Evolutionary conservation across 2,113 vertebrate species (phyloP), one percentile per base, ranked within the genome.

Genomic region (Leptobrachium leishanense): DNA sequence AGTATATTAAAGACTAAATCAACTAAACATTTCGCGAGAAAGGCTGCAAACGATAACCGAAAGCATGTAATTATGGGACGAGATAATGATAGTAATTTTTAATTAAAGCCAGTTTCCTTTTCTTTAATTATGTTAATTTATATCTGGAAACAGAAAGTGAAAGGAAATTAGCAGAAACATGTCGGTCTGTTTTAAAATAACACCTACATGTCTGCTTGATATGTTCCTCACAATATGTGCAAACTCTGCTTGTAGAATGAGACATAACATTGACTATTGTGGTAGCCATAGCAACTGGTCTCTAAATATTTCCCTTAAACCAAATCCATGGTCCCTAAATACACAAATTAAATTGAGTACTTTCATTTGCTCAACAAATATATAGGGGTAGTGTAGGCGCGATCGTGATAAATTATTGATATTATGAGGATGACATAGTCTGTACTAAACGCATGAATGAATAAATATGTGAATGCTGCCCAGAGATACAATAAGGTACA

Each of bases 31-130:
- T 68, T 68, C 63, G 57, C 13, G 63, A 65, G 62, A 74, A 80
- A 80, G 78, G 78, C 74, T 80, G 71, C 41, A 68, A 73, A 74
- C 43, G 78, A 80, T 80, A 68, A 74, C n/a, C 74, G 62, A 57
- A 73, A 66, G 66, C 72, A 46, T 68, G 71, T 74, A 68, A 80
- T 80, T 80, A 80, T 57, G 39, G 78, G 40, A 67, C 54, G 70
- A 79, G 77, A 73, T 80, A 80, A 80, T 80, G 71, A 74, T 80
- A 74, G 71, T 80, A 43, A 68, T 74, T 81, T 54, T 81, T 81
- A 74, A 81, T 81, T 81, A 81, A 81, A 74, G 11, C 20, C n/a
- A 62, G 54, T 59, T 59, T 81, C 72, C 78, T 74, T 42, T 80
- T 67, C 63, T 81, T 74, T 68, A 68, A 81, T 81, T 74, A 81